Base-by-base conservation (phyloP, 1,140 invertebrate species). In the Polypedilum vanderplanki region DNA sequence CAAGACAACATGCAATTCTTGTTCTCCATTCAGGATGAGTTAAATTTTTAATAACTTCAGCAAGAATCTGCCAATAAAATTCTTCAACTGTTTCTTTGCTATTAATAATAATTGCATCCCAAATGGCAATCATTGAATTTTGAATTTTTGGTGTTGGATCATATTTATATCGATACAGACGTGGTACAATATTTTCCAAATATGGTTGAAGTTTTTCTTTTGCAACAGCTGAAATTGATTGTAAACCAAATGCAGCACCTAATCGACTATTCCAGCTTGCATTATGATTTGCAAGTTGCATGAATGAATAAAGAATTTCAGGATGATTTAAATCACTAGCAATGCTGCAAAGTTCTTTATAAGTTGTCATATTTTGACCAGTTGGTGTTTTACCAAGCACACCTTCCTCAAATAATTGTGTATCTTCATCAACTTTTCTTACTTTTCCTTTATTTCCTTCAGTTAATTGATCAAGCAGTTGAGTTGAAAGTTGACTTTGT, bases 281-380 rank as follows among this genome's bases (percentile, higher is more conserved):
- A 85, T 97, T 95, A 79, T 97, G 92, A 86, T 97, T 96, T 4
- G 95, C 95, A 75, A 98, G 84, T 82, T 96, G 91, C 90, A 98
- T 93, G 80, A 98, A 98, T 83, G 95, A 93, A 83, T 98, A 98
- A 76, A 97, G 89, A 67, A 98, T 86, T 82, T 98, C 95, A 0
- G 96, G 96, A 80, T 97, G 93, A 80, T 97, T 96, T 41, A 98
- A 84, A 84, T 97, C 95, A 5, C 93, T 94, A 1, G 95, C 95
- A 12, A 98, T 85, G 0, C 94, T 92, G 83, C 95, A 98, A 3
- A 98, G 87, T 84, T 98, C 96, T 81, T 93, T 94, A 80, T 98
- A 98, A 0, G 95, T 97, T 7, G 93, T 93, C 40, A 96, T 84
- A 78, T 90, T 93, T 17, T 91, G 91, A 0, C 93, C 94, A 22